Evolutionary conservation across 2,888 invertebrate species (phyloP).

Genomic region (Clusia tigrina): DNA sequence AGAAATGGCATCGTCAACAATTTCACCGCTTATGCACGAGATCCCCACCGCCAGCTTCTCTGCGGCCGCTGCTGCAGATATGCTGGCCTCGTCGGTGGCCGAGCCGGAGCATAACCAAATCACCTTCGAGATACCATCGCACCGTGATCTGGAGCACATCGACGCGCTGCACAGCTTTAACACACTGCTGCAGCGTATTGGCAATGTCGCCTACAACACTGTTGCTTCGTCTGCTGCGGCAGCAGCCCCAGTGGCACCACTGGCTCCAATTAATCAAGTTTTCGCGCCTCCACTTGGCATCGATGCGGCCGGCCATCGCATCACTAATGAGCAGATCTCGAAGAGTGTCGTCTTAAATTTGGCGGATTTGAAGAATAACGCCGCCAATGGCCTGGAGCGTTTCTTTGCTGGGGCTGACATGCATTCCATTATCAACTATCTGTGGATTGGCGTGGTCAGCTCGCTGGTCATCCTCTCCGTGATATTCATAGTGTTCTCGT

Average conservation of each 20-base stretch:
- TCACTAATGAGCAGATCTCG: slow-evolving; percentile 59
- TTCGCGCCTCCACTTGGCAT: slow-evolving; percentile 1
- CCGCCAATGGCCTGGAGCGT: slow-evolving; percentile 40
- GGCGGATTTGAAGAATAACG: slow-evolving; percentile 50
- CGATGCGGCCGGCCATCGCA: slow-evolving; percentile 44
- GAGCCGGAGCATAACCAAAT: slow-evolving; percentile 61
- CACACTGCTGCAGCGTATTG: slow-evolving; percentile 54
- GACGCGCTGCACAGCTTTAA: slow-evolving; percentile 61
- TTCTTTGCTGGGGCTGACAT: slow-evolving; percentile 60
- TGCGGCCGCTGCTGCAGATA: slow-evolving; percentile 43
- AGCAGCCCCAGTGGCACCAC: neutral
- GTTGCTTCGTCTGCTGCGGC: slow-evolving; percentile 25
- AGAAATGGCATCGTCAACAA: slow-evolving; percentile 34
- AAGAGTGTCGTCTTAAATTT: slow-evolving; percentile 60
- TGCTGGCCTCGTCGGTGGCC: slow-evolving; percentile 48
- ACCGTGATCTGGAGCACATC: slow-evolving; percentile 61
- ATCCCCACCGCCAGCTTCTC: slow-evolving; percentile 10
- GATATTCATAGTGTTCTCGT: slow-evolving; percentile 62
- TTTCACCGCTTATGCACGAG: no score
- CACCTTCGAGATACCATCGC: slow-evolving; percentile 62
- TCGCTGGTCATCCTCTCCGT: slow-evolving; percentile 59
- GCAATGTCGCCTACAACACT: slow-evolving; percentile 44
- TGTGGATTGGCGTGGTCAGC: slow-evolving; percentile 64
- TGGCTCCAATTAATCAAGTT: no score
- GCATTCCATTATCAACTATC: slow-evolving; percentile 62